A percentile compares a stretch with the other conserved stretches of the same genome.
Evolutionary conservation across 2,888 invertebrate genomes (phyloP).

Genomic region (Metacarcinus magister): DNA sequence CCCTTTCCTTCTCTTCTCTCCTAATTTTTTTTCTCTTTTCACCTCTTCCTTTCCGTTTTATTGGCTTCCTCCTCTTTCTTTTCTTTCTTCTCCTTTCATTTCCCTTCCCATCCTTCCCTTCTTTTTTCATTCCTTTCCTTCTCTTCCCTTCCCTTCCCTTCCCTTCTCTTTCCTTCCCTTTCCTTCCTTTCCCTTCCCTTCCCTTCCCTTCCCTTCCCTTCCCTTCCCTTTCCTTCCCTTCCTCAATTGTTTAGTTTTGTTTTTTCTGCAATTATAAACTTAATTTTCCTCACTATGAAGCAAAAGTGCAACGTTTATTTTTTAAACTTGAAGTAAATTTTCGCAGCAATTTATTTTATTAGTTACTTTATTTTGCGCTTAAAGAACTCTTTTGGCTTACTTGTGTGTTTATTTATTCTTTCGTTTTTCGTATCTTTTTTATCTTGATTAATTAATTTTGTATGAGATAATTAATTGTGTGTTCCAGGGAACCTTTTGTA

Average conservation of each 20-base stretch:
- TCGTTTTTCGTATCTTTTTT: neutral
- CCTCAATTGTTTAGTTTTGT: neutral
- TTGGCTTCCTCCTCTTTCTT: too few relatives aligned
- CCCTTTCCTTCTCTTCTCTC: neutral
- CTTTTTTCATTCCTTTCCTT: too few relatives aligned
- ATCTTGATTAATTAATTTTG: neutral
- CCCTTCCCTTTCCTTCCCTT: neutral
- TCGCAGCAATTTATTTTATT: neutral
- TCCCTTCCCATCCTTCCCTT: too few relatives aligned
- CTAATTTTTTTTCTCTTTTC: neutral
- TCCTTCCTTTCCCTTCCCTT: too few relatives aligned
- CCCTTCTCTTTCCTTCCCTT: too few relatives aligned
- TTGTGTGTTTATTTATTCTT: neutral
- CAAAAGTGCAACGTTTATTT: neutral
- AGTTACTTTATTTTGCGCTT: neutral
- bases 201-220: too few relatives aligned
- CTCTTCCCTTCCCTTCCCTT: too few relatives aligned
- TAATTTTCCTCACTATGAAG: neutral
- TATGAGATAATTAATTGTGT: too few relatives aligned
- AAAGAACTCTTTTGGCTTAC: neutral
- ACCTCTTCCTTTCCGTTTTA: neutral
- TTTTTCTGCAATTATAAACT: neutral
- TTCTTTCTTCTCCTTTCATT: too few relatives aligned
- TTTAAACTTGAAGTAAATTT: slow-evolving; percentile 4
- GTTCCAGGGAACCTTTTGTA: too few relatives aligned